Evolutionary conservation across 1,140 invertebrate genomes (phyloP), one percentile per base, ranked within the genome.

Genomic region (Battus philenor): DNA sequence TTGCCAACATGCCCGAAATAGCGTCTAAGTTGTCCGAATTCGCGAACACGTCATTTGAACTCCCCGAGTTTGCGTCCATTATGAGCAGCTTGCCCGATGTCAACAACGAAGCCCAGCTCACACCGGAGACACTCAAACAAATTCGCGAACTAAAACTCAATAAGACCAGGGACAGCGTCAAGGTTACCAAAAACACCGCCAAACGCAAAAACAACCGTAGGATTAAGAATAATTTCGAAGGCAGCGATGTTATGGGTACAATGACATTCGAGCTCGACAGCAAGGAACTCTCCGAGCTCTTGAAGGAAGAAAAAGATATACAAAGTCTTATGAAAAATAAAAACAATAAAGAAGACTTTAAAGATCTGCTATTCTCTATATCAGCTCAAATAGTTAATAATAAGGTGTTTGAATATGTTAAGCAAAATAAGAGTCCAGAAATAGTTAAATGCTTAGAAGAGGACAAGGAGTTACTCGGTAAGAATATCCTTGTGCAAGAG

Each of bases 1-100:
- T 85, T 36, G 81, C 79, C 0, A 85, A 77, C 44, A 85, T 83
- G 77, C 81, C 81, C 0, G 79, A 81, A 38, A 75, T 85, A 3
- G 75, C 81, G 1, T 67, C 72, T 0, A 81, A 81, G 41, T 34
- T 84, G 2, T 72, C 72, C 0, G 80, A 84, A 50, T 79, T 82
- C 12, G 73, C 78, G 0, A 77, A 76, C 48, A 61, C 71, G 0
- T 72, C 69, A 0, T 70, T 78, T 30, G 81, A 83, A 50, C 15
- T 83, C 9, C 79, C 79, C 0, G 77, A 83, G 54, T 80, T 80
- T 17, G 75, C 70, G 8, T 80, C 81, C 0, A 76, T 83, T 8
- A 78, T 81, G 68, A 75, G 50, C 9, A 81, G 58, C 30, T 29
- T 83, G 10, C 77, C 79, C 0, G 81, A 82, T 4, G 71, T 80